Conservation (phyloP, 2,113 vertebrate genomes). For the Murina feae region DNA sequence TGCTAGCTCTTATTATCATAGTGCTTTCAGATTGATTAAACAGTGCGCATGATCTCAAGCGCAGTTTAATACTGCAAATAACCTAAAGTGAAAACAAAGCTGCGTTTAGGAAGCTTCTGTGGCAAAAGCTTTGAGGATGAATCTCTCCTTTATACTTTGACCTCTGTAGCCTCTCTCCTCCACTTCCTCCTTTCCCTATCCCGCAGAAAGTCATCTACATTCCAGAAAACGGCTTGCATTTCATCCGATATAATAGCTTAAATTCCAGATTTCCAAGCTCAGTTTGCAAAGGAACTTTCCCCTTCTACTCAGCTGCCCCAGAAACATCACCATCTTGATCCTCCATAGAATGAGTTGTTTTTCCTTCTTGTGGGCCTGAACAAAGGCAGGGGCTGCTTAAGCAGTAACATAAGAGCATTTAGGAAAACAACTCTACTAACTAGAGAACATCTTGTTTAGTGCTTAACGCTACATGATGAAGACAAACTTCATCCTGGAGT, state of each 20-base stretch:
- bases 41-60: not conserved
- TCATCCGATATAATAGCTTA: not conserved
- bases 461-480: constrained; percentile 72
- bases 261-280: not conserved
- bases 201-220: not conserved
- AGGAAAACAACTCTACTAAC: constrained; percentile 67
- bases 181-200: not conserved
- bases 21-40: constrained; percentile 41
- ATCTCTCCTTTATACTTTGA: constrained; percentile 3
- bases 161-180: not conserved
- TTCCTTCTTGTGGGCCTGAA: constrained; percentile 20
- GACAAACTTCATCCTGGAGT: constrained; percentile 68
- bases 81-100: not conserved
- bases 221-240: constrained; percentile 14
- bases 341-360: not conserved
- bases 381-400: constrained; percentile 56
- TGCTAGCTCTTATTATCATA: constrained; percentile 23
- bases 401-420: constrained; percentile 63
- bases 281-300: constrained; percentile 33
- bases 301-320: not conserved
- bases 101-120: not conserved
- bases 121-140: not conserved
- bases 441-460: constrained; percentile 75
- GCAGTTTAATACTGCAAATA: not conserved
- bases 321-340: constrained; percentile 3